A percentile compares a stretch with the other conserved stretches of the same genome.
Evolutionary conservation across 2,113 vertebrate genomes (phyloP).

Genomic region (Brachyhypopomus occidentalis): DNA sequence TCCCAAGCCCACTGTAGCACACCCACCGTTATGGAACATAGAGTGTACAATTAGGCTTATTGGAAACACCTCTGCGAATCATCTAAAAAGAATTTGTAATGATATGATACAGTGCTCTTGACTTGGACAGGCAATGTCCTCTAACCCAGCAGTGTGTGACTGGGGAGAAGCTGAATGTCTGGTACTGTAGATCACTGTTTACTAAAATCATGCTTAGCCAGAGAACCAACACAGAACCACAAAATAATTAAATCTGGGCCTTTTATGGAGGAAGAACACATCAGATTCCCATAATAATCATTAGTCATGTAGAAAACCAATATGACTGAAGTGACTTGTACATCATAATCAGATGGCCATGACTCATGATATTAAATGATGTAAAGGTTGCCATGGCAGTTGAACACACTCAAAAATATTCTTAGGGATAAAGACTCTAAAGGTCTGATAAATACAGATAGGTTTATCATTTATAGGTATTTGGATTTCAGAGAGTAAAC

Average conservation of each 20-base stretch:
- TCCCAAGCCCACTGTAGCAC: slow-evolving; percentile 35
- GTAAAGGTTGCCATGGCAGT: slow-evolving; percentile 4
- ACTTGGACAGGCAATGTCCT: background rate
- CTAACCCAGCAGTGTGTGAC: background rate
- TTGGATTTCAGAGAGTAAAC: too few relatives aligned
- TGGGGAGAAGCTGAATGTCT: background rate
- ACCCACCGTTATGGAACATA: slow-evolving; percentile 10
- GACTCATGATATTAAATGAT: slow-evolving; percentile 28
- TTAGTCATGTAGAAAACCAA: slow-evolving; percentile 30
- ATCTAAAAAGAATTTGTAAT: slow-evolving; percentile 5
- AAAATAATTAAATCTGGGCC: background rate
- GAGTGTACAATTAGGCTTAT: slow-evolving; percentile 9
- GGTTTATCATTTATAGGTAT: too few relatives aligned
- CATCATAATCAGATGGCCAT: slow-evolving; percentile 28
- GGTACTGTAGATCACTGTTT: too few relatives aligned
- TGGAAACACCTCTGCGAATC: slow-evolving; percentile 8
- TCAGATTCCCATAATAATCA: slow-evolving; percentile 18
- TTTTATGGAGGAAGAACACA: too few relatives aligned
- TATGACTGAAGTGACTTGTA: slow-evolving; percentile 27
- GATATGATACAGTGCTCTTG: background rate
- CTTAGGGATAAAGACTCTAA: too few relatives aligned
- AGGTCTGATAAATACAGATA: background rate
- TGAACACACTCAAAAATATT: background rate
- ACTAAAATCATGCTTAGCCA: too few relatives aligned
- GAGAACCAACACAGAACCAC: background rate